A percentile compares a stretch with the other conserved stretches of the same genome.
Conservation (phyloP, 2,113 vertebrate species). For the Tragulus kanchil region DNA sequence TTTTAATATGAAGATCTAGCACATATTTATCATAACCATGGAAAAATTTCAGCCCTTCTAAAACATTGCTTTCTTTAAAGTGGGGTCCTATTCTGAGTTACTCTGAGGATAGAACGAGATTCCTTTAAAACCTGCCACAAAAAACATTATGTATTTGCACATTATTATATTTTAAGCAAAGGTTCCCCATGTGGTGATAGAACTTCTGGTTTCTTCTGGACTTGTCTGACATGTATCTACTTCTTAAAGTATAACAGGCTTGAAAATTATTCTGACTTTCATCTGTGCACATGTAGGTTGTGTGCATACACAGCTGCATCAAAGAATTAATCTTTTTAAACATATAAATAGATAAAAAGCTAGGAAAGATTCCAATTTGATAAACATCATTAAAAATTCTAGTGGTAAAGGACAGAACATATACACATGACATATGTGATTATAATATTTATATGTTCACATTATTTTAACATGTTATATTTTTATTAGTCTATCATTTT, state of each 20-base stretch:
- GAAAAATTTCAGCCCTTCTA: background rate
- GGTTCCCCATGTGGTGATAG: background rate
- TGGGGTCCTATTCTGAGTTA: no score
- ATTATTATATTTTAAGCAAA: background rate
- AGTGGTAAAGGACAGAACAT: background rate
- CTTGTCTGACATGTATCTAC: background rate
- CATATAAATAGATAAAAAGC: background rate
- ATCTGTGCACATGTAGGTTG: background rate
- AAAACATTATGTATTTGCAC: background rate
- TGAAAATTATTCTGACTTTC: background rate
- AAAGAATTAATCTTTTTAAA: slow-evolving; percentile 11
- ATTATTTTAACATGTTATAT: background rate
- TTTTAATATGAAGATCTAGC: background rate
- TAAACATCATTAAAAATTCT: background rate
- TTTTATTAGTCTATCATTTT: slow-evolving; percentile 6
- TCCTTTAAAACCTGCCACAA: background rate
- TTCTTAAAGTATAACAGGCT: background rate
- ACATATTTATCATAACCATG: background rate
- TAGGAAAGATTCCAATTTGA: background rate
- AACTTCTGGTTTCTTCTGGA: background rate
- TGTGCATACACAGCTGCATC: background rate
- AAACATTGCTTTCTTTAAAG: background rate
- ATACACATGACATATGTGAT: background rate
- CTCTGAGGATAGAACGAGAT: background rate
- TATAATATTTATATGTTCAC: background rate